phyloP scores from a whole-genome alignment of 2,888 invertebrate species.

The Scrobipalpa atriplicella region DNA sequence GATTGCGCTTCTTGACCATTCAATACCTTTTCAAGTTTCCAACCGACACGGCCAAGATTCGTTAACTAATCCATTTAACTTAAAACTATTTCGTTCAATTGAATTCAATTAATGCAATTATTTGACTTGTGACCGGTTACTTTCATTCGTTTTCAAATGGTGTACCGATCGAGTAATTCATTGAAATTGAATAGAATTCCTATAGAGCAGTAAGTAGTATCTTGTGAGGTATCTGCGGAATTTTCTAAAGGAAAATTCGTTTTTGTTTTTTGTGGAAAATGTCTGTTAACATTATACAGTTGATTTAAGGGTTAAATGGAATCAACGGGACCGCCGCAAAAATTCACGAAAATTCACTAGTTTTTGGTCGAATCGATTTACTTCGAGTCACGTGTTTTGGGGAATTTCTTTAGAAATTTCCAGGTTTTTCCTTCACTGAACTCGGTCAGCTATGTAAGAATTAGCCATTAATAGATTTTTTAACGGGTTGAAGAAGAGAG shows the following conservation, averaged over 20 bases:
- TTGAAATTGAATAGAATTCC: neutral
- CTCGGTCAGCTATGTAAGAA: no score
- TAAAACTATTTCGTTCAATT: constrained; percentile 2
- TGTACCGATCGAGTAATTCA: neutral
- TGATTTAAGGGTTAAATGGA: neutral
- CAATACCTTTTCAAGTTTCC: neutral
- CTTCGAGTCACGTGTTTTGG: no score
- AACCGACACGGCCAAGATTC: neutral
- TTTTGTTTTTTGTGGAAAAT: neutral
- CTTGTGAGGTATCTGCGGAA: no score
- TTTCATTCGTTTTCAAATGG: constrained; percentile 6
- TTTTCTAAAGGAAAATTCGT: neutral
- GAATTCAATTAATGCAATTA: constrained; percentile 6
- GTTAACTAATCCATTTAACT: constrained; percentile 21
- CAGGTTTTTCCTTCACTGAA: no score
- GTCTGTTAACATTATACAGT: neutral
- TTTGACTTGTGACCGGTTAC: constrained; percentile 10
- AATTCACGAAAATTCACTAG: no score
- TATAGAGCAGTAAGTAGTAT: neutral
- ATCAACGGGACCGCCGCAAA: no score
- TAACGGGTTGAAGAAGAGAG: no score
- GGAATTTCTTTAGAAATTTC: no score
- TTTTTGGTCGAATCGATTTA: no score
- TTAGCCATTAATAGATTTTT: no score
- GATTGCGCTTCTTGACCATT: neutral